Base-by-base conservation (phyloP, 2,797 vertebrate genomes). In the Oryzias sinensis region DNA sequence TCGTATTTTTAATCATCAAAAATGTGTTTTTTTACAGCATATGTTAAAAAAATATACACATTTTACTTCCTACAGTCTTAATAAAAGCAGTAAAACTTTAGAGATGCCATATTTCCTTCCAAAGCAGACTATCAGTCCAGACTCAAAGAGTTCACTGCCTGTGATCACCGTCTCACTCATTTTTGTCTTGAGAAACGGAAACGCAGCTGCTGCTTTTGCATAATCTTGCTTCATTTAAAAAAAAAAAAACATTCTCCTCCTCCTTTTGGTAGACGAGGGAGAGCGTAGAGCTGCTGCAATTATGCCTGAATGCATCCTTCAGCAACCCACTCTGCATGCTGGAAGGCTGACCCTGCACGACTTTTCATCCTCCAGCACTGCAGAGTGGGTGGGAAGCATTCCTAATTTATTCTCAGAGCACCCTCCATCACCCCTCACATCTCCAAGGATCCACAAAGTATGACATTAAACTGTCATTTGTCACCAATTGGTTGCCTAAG, bases 251-350 rank as follows among this genome's bases (percentile, higher is more conserved):
- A 18, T 47, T 56, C 50, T 72, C 80, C 73, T 52, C 65, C 72
- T 81, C 72, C 64, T 54, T 66, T 60, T 64, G 49, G 66, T 58
- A 77, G 74, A 67, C 60, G 53, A 68, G 29, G 65, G 70, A 68
- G 74, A 80, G 68, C 66, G 67, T 53, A 75, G 65, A 57, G 60
- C 63, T 43, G 74, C 63, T 55, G 68, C 71, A 87, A 87, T 88
- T 83, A 87, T 72, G 65, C 62, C 62, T 46, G 66, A 65, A 82
- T 74, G 74, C 75, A 62, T 65, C 76, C 80, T 53, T 73, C 70
- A 83, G 65, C 87, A 83, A 14, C 88, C 83, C 88, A 88, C 88
- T 88, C 85, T 86, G 70, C 76, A 76, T 68, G 83, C 49, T 80
- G 74, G 55, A 71, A 68, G 73, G 72, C 59, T 80, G 82, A 87